Percentiles rank a stretch among this genome's conserved stretches.
Conservation (phyloP, 2,797 vertebrate genomes). For the Chiloscyllium punctatum region DNA sequence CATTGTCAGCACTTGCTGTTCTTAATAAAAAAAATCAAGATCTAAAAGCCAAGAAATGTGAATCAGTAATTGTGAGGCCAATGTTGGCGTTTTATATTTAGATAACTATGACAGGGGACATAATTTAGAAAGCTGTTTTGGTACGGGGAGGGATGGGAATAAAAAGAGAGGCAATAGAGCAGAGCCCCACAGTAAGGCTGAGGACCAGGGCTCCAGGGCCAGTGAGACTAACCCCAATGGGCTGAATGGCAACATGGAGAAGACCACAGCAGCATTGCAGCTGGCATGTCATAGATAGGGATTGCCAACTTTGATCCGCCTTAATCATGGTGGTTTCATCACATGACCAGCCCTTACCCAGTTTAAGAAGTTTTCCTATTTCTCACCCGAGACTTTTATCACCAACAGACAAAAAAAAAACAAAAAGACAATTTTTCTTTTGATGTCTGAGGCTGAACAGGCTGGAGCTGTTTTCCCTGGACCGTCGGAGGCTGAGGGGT, state of each 20-base stretch:
- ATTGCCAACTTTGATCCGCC: background rate
- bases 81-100: background rate
- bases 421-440: background rate
- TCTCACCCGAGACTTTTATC: background rate
- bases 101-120: background rate
- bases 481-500: no score
- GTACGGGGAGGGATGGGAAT: background rate
- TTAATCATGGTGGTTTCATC: background rate
- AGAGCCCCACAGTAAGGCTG: background rate
- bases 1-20: background rate
- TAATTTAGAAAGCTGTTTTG: background rate
- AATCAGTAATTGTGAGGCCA: background rate
- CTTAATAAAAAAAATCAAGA: background rate
- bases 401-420: background rate
- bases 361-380: background rate
- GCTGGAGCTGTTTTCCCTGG: no score
- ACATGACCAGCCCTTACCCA: background rate
- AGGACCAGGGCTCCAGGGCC: background rate
- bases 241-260: background rate
- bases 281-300: background rate
- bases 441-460: no score
- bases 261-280: background rate
- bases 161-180: background rate
- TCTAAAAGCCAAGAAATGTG: background rate
- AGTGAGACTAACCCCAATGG: background rate